Evolutionary conservation across 2,797 vertebrate species (phyloP).

Genomic region (Manis javanica): DNA sequence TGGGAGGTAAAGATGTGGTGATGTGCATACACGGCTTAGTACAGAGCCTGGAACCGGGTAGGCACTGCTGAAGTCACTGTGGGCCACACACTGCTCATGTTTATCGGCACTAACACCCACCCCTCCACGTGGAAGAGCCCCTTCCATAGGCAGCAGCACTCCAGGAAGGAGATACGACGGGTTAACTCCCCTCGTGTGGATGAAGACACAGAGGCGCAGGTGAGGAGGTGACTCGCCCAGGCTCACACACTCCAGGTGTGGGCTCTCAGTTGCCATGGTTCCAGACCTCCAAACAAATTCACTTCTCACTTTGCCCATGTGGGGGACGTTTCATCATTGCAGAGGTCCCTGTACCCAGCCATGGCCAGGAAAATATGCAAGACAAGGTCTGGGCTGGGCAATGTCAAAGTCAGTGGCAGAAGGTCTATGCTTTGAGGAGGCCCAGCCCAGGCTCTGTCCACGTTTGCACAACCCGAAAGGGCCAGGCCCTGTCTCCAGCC

Average conservation of each 20-base stretch:
- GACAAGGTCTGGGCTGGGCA: neutral
- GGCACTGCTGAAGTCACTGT: neutral
- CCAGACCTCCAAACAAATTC: neutral
- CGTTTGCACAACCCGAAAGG: accelerated
- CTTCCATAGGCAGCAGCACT: neutral
- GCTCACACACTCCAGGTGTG: accelerated
- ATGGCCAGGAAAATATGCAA: neutral
- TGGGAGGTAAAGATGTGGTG: accelerated
- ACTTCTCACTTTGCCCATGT: neutral
- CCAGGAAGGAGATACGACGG: accelerated
- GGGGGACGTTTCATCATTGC: accelerated
- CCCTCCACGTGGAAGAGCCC: accelerated
- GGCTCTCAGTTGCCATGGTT: accelerated
- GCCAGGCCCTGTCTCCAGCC: neutral
- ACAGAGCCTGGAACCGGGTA: accelerated
- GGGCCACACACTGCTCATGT: accelerated
- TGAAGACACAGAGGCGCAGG: neutral
- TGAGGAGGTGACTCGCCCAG: neutral
- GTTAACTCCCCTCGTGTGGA: neutral
- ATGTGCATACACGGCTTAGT: neutral
- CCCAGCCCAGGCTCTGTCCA: neutral
- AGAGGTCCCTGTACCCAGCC: neutral
- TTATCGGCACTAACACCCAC: accelerated
- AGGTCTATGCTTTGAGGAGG: accelerated
- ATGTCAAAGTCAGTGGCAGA: neutral